Base-by-base conservation (phyloP, 2,888 invertebrate species). In the Panzeria rudis region DNA sequence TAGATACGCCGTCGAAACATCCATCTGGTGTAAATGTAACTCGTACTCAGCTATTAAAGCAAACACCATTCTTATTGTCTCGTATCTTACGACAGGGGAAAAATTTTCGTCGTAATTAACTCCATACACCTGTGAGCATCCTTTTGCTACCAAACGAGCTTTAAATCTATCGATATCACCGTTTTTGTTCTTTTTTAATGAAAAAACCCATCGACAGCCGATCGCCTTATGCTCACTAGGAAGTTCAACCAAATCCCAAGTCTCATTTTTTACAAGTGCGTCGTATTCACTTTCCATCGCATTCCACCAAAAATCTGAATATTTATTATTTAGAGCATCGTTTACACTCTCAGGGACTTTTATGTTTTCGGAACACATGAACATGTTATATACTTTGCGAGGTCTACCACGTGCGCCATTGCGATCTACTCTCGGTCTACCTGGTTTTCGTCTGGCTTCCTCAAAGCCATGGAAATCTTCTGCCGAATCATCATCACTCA, bases 251-350 rank as follows among this genome's bases (percentile, higher is more conserved):
- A 54, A 4, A 5, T 54, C 23, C 23, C 52, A 54, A 2, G 52
- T 54, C 13, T 54, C 15, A 54, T 54, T 54, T 25, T 54, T 25
- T 5, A 54, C 11, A 13, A 54, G 52, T 11, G 52, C 52, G n/a
- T n/a, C n/a, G n/a, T n/a, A n/a, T n/a, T n/a, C n/a, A 15, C 17
- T 54, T 25, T 54, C 23, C 52, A 54, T 54, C n/a, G 52, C 52
- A 25, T 54, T 7, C 52, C 15, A 23, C 52, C 52, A 54, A 23
- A 25, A 23, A 1, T 54, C 1, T 8, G 23, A 13, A 54, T 54
- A 4, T 7, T 54, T 13, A 54, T 4, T 4, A 1, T 23, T 13
- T 1, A 54, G 25, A 25, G 52, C 52, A 2, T 54, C 13, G 4
- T 23, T 25, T 5, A 54, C 13, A 2, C 3, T 25, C 13, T 54